Conservation (phyloP, 1,140 invertebrate species). For the Callitettix versicolor region DNA sequence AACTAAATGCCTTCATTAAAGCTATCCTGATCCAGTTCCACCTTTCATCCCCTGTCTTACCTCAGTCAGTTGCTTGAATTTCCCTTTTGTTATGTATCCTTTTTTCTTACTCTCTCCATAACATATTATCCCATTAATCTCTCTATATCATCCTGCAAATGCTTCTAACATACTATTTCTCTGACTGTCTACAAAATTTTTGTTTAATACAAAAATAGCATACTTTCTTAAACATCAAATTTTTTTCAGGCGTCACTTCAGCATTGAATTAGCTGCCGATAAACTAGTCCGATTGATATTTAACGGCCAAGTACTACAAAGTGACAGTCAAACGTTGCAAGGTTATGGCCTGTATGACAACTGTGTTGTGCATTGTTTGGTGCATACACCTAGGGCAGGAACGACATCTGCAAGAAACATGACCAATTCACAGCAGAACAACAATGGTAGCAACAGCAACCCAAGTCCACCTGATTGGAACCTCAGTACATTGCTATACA, state of each 20-base stretch:
- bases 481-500: slow-evolving; percentile 34
- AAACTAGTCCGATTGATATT: slow-evolving; percentile 76
- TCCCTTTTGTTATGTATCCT: no score
- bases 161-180: no score
- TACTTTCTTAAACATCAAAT: slow-evolving; percentile 19
- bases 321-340: slow-evolving; percentile 62
- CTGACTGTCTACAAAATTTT: no score
- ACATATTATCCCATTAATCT: no score
- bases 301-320: slow-evolving; percentile 71
- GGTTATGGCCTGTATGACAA: slow-evolving; percentile 72
- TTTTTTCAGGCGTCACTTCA: slow-evolving; percentile 64
- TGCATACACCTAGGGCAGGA: slow-evolving; percentile 46
- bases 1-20: no score
- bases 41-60: no score
- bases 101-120: no score
- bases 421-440: slow-evolving; percentile 18
- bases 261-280: slow-evolving; percentile 58
- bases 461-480: slow-evolving; percentile 29
- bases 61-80: no score
- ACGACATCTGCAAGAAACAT: neutral
- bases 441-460: slow-evolving; percentile 15
- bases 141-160: no score
- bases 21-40: no score
- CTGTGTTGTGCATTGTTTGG: slow-evolving; percentile 78
- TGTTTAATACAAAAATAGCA: no score